Conservation (phyloP, 2,113 vertebrate species). For the Oceanites oceanicus region DNA sequence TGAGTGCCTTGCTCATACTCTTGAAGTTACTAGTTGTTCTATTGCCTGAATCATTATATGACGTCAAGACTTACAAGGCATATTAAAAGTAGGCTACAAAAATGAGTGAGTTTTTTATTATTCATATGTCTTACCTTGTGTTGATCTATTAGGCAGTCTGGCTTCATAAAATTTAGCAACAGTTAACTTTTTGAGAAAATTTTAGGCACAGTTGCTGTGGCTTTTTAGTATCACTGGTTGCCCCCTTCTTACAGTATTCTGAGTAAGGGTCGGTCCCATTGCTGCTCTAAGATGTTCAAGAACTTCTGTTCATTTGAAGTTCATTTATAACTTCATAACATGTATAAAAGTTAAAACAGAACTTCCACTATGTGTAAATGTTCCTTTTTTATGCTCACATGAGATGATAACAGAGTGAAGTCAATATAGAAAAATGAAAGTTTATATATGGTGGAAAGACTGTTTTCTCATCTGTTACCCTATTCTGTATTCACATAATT, state of each 20-base stretch:
- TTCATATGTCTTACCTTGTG: neutral
- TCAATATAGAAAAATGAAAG: neutral
- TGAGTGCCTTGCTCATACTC: neutral
- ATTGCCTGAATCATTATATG: neutral
- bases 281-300: neutral
- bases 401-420: neutral
- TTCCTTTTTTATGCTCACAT: neutral
- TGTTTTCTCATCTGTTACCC: neutral
- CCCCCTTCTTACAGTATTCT: neutral
- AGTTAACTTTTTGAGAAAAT: neutral
- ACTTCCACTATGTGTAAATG: neutral
- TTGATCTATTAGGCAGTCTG: neutral
- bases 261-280: neutral
- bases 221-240: neutral
- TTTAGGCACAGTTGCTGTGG: neutral
- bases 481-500: neutral
- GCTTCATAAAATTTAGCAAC: neutral
- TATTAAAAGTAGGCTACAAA: neutral
- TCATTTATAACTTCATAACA: neutral
- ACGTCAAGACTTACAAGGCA: neutral
- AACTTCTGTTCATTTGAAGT: neutral
- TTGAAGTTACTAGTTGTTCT: neutral
- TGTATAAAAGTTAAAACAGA: neutral
- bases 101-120: neutral
- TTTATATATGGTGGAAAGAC: neutral